Conservation (phyloP, 2,797 vertebrate genomes). For the Morus bassanus region DNA sequence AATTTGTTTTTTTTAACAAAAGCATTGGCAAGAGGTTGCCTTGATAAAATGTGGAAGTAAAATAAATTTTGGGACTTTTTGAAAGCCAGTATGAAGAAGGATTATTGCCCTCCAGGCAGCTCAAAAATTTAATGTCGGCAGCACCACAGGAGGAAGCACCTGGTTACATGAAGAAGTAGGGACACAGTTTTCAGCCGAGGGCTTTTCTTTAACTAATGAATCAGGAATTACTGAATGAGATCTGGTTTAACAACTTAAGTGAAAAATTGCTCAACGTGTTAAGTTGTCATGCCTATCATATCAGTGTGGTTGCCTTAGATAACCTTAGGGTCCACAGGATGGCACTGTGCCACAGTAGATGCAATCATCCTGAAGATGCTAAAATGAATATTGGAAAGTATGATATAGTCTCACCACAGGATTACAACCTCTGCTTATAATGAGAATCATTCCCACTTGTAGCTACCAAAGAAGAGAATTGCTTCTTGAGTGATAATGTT, state of each 20-base stretch:
- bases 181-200: neutral
- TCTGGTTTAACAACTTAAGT: neutral
- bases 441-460: neutral
- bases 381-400: neutral
- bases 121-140: neutral
- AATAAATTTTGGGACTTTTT: neutral
- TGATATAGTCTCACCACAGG: neutral
- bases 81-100: neutral
- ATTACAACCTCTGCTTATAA: neutral
- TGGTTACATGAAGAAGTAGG: neutral
- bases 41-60: neutral
- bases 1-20: neutral
- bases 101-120: neutral
- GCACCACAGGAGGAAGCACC: neutral
- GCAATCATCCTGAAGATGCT: neutral
- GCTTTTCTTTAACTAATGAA: neutral
- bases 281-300: neutral
- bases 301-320: neutral
- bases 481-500: neutral
- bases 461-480: neutral
- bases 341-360: constrained; percentile 14
- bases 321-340: neutral
- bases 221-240: neutral
- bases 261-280: neutral
- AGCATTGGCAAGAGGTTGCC: neutral